phyloP scores from a whole-genome alignment of 2,888 invertebrate genomes.

The Epirrhoe alternata region DNA sequence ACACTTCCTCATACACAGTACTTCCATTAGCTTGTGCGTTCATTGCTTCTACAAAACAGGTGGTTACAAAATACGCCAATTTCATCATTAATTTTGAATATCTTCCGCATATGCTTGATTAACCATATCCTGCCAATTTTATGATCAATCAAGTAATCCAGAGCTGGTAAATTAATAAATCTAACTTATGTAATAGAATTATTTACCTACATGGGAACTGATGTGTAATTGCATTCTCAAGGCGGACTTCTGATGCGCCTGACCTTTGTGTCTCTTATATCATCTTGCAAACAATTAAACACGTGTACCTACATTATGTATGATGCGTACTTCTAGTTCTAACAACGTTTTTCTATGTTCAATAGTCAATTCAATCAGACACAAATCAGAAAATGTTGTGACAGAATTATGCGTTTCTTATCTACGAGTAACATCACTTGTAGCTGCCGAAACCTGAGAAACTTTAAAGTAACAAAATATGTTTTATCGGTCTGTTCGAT shows the following conservation, averaged over 20 bases:
- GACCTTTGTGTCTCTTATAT: conserved; percentile 39
- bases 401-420: not conserved
- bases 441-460: not conserved
- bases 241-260: conserved; percentile 35
- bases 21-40: conserved; percentile 15
- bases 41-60: conserved; percentile 26
- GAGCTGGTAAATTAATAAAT: conserved; percentile 40
- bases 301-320: conserved; percentile 18
- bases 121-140: conserved; percentile 69
- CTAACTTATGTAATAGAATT: conserved; percentile 31
- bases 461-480: not conserved
- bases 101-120: conserved; percentile 71
- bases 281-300: conserved; percentile 36
- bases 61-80: conserved; percentile 51
- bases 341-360: conserved; percentile 6
- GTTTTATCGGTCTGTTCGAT: not conserved
- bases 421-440: too few relatives aligned
- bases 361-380: not conserved
- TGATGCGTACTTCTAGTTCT: conserved; percentile 10
- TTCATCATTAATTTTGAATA: conserved; percentile 65
- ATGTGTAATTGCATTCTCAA: conserved; percentile 41
- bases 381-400: not conserved
- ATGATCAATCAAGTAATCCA: conserved; percentile 51
- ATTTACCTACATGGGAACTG: conserved; percentile 33
- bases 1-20: conserved; percentile 28